Conservation (phyloP, 1,140 invertebrate species). For the Caenorhabditis elegans region DNA sequence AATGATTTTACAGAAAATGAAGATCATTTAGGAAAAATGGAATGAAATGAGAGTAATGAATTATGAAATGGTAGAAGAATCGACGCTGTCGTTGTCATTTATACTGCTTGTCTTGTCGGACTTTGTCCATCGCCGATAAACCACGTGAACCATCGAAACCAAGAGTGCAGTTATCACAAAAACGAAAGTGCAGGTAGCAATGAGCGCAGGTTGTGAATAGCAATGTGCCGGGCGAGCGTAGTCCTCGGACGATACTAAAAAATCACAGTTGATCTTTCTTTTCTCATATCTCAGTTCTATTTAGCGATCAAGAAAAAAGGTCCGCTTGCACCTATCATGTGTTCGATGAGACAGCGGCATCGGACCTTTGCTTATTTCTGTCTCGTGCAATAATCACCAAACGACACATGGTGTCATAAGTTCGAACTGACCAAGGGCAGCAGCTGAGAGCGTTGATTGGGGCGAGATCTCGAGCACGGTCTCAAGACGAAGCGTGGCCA, state of each 20-base stretch:
- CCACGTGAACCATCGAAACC: not conserved
- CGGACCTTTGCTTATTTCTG: not conserved
- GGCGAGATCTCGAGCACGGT: slow-evolving; percentile 20
- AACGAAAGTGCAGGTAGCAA: slow-evolving; percentile 29
- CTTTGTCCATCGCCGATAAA: slow-evolving; percentile 11
- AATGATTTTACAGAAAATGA: not conserved
- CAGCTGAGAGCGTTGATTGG: slow-evolving; percentile 27
- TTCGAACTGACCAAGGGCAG: slow-evolving; percentile 23
- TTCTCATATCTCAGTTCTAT: not conserved
- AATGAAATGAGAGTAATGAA: not conserved
- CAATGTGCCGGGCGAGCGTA: not conserved
- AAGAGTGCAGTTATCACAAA: slow-evolving; percentile 11
- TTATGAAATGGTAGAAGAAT: not conserved
- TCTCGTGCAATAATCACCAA: slow-evolving; percentile 15
- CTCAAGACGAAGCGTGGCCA: not conserved
- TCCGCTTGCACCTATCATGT: slow-evolving; percentile 30
- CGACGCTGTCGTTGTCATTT: slow-evolving; percentile 16
- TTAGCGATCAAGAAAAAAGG: not conserved
- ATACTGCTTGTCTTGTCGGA: not conserved
- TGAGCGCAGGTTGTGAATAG: not conserved
- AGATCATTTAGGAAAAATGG: not conserved
- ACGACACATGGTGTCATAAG: slow-evolving; percentile 25
- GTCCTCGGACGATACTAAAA: slow-evolving; percentile 31
- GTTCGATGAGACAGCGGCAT: slow-evolving; percentile 18
- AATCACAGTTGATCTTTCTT: not conserved